Conservation (phyloP, 1,140 invertebrate genomes). For the Parapsyche elsis region DNA sequence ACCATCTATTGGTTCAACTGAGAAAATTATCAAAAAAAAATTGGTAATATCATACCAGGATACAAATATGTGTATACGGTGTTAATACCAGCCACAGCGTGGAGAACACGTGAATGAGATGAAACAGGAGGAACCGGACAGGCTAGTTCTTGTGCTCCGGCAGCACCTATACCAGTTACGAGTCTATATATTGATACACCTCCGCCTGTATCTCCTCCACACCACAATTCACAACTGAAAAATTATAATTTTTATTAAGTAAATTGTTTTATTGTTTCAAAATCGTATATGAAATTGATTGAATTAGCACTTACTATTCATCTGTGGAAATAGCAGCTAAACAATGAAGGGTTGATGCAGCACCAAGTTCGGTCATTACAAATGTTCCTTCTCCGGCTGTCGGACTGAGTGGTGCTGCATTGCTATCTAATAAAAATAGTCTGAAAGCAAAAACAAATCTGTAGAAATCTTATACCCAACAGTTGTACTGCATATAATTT, state of each 20-base stretch:
- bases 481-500: not conserved
- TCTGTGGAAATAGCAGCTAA: conserved; percentile 59
- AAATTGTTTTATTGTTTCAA: not conserved
- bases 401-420: conserved; percentile 70
- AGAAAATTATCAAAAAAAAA: not conserved
- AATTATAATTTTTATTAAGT: not conserved
- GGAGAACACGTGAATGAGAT: conserved; percentile 66
- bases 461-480: not conserved
- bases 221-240: conserved; percentile 63
- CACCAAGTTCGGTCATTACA: conserved; percentile 81
- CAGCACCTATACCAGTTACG: conserved; percentile 57
- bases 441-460: conserved; percentile 59
- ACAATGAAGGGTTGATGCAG: conserved; percentile 71
- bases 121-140: conserved; percentile 44
- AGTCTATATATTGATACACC: conserved; percentile 56
- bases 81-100: conserved; percentile 70
- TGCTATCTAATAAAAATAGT: conserved; percentile 77
- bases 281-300: not conserved
- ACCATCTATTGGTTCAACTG: too few species aligned
- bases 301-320: conserved; percentile 57
- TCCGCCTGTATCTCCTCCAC: conserved; percentile 59
- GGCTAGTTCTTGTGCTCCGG: conserved; percentile 49
- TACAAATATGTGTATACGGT: conserved; percentile 83
- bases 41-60: conserved; percentile 63
- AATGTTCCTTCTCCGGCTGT: conserved; percentile 77